Base-by-base conservation (phyloP, 2,888 invertebrate species). In the Cryptosula pallasiana region DNA sequence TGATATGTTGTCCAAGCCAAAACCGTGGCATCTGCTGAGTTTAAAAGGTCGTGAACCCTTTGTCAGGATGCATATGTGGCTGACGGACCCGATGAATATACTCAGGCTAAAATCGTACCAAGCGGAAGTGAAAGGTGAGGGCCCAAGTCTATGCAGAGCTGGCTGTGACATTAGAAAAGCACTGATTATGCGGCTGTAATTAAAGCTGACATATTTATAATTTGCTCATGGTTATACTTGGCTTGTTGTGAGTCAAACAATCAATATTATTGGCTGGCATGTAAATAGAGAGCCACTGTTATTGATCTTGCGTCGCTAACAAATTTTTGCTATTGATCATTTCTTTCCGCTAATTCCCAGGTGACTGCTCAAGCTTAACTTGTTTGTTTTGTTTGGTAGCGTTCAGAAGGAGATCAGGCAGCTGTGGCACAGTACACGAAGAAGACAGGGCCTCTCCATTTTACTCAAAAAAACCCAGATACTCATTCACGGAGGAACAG, bases 21-120 rank as follows among this genome's bases (percentile, higher is more conserved):
- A 98, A 81, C 97, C 97, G 0, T 98, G 98, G 97, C 95, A 95
- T 83, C 95, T 97, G 95, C 89, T 98, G 72, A 96, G 95, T 82
- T 95, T 96, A 83, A 97, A 97, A 84, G 98, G 98, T 0, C 89
- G 97, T 35, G 98, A 98, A 78, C 85, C 85, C 35, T 85, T 84
- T 79, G 82, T 85, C 76, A 83, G 84, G 79, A 85, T 85, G 85
- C 96, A 97, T 83, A 85, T 96, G 75, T 98, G 98, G 98, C 88
- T 97, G 36, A 92, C 93, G 79, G 97, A 98, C 83, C 91, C 95
- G 13, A 92, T 94, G 84, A 97, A 96, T 84, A 91, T 97, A 72
- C 96, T 97, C 82, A 90, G 94, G 72, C 88, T 97, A 71, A 95
- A 95, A 74, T 78, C 80, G 75, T 83, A 80, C 78, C 83, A 83